Evolutionary conservation across 2,797 vertebrate species (phyloP).

Genomic region (Enteromius trimaculatus): DNA sequence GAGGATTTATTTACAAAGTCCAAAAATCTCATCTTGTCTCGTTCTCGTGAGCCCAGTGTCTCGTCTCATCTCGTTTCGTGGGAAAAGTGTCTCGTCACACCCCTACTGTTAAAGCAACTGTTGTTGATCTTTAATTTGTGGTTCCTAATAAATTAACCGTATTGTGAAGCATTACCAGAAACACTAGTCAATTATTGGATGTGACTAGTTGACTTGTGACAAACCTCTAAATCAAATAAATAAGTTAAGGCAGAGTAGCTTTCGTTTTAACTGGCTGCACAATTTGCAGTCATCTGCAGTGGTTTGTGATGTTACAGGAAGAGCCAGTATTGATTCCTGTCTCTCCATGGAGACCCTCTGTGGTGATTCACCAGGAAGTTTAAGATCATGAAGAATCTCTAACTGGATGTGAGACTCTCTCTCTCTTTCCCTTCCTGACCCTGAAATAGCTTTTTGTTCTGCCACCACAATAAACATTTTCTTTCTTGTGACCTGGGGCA

Average conservation of each 20-base stretch:
- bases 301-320: conserved; percentile 10
- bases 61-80: too few species aligned
- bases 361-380: conserved; percentile 55
- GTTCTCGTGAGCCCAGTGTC: too few species aligned
- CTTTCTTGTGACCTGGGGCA: conserved; percentile 52
- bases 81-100: too few species aligned
- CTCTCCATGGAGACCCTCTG: conserved; percentile 17
- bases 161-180: not conserved
- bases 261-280: not conserved
- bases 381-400: conserved; percentile 47
- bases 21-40: too few species aligned
- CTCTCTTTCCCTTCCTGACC: conserved; percentile 38
- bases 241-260: not conserved
- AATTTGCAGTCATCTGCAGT: not conserved
- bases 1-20: too few species aligned
- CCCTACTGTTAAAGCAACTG: not conserved
- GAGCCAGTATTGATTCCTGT: conserved; percentile 38
- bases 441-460: conserved; percentile 59
- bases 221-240: not conserved
- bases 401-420: conserved; percentile 22
- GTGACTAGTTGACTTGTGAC: not conserved
- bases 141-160: not conserved
- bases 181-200: not conserved
- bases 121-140: not conserved
- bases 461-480: conserved; percentile 58